Evolutionary conservation across 2,113 vertebrate genomes (phyloP), one percentile per base, ranked within the genome.

Genomic region (Mastomys natalensis): DNA sequence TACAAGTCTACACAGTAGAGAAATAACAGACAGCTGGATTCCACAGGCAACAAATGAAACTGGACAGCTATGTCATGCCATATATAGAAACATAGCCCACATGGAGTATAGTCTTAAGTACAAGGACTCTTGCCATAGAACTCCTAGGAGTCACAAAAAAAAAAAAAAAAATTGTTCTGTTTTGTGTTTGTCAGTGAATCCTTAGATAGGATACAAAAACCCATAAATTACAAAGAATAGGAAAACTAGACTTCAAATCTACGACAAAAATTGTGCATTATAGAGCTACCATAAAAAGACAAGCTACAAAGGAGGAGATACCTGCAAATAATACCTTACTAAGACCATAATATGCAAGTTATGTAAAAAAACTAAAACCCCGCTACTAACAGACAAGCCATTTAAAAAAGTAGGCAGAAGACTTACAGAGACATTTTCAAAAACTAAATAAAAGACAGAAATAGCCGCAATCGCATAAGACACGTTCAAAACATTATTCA

Each of bases 391-490:
- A 74, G 62, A 68, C 8, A 89, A 45, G 11, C 13, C 66, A 60
- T 24, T 45, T 66, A 34, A 48, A 29, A 92, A 87, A 91, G 40
- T 51, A 31, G 13, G 1, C 43, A 37, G 77, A 88, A 16, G 53
- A 89, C 22, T 58, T 88, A 58, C 85, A 88, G 4, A 73, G 82
- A 82, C 29, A 87, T 58, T 89, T 91, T 53, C 77, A 73, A 16
- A 76, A 95, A 72, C 43, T 68, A 64, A 66, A 86, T 31, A 81
- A 89, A 31, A 87, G 21, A 92, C 11, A 76, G 12, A 93, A 93
- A 80, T 17, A 92, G 10, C 12, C 62, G 43, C 26, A 85, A 81
- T 15, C 16, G 40, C n/a, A 87, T 62, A 66, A 87, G 82, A 93
- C 26, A 89, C 34, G 2, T 34, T 62, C 2, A 77, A 40, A 3